These are phyloP conservation scores for Phrynocephalus vlangalii DNA, from an alignment of 2,797 vertebrate genomes.

Conservation along the genomic window DNA sequence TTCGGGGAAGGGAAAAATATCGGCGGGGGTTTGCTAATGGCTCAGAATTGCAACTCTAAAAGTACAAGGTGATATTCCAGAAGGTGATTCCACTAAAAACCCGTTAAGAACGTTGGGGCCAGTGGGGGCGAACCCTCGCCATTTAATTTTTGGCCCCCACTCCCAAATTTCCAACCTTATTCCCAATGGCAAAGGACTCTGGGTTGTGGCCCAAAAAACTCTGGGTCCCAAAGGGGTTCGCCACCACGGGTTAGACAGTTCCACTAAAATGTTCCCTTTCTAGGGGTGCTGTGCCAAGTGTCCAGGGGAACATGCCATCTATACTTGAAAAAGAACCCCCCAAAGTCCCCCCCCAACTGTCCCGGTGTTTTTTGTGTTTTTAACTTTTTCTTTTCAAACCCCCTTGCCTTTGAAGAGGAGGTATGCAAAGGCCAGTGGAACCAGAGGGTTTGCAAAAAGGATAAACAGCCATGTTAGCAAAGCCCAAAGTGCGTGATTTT, in stretches of 20 bases:
- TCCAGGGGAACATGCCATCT: too few relatives aligned
- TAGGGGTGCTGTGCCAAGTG: too few relatives aligned
- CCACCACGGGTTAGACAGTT: not conserved
- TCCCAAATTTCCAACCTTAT: too few relatives aligned
- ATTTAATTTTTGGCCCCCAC: too few relatives aligned
- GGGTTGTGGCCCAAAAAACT: too few relatives aligned
- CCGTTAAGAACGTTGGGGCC: not conserved
- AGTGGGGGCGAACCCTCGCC: too few relatives aligned
- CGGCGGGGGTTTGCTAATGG: not conserved
- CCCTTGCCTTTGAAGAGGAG: not conserved
- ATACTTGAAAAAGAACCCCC: not conserved
- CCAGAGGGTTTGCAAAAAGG: not conserved
- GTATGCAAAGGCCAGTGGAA: not conserved
- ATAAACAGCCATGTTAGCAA: conserved; percentile 12
- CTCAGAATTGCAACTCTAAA: not conserved
- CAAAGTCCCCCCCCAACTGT: not conserved
- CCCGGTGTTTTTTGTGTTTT: not conserved
- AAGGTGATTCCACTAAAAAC: not conserved
- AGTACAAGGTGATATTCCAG: not conserved
- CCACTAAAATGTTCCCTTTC: not conserved
- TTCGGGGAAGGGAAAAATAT: not conserved
- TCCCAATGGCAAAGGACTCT: too few relatives aligned
- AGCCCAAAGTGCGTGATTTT: conserved; percentile 24
- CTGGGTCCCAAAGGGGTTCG: too few relatives aligned
- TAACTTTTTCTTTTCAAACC: not conserved